A percentile compares a stretch with the other conserved stretches of the same genome.
phyloP scores from a whole-genome alignment of 2,797 vertebrate species.

The Chelon labrosus region DNA sequence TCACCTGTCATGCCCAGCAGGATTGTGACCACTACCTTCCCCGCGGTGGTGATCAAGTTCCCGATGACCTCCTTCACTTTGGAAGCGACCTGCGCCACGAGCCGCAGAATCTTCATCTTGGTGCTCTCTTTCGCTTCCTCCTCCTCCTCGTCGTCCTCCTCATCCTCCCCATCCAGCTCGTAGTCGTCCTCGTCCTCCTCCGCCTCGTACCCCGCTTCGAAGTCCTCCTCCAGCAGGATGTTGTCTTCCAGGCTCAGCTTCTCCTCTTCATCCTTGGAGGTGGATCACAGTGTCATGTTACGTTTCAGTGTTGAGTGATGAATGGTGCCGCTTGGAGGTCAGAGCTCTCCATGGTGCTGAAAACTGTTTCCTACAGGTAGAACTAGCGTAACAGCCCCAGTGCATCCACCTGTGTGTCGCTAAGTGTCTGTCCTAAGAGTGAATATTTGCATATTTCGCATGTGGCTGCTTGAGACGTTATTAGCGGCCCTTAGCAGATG shows the following conservation, averaged over 20 bases:
- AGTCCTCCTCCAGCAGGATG: constrained; percentile 92
- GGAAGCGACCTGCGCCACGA: constrained; percentile 89
- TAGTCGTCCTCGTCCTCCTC: constrained; percentile 85
- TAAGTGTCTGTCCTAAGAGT: not conserved
- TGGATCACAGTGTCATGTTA: constrained; percentile 26
- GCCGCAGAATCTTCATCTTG: constrained; percentile 91
- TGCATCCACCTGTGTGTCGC: not conserved
- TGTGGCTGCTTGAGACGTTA: constrained; percentile 2
- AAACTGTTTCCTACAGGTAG: constrained; percentile 57
- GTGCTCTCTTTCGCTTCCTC: constrained; percentile 90
- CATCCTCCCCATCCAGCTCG: constrained; percentile 75
- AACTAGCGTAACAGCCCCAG: not conserved
- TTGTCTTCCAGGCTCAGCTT: constrained; percentile 91
- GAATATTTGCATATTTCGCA: not conserved
- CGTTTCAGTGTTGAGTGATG: constrained; percentile 20
- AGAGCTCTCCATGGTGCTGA: constrained; percentile 80
- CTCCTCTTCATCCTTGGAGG: constrained; percentile 85
- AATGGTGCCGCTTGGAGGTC: constrained; percentile 28
- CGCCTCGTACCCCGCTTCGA: constrained; percentile 88
- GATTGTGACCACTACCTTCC: constrained; percentile 96
- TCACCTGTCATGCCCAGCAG: constrained; percentile 94
- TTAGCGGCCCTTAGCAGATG: constrained; percentile 17
- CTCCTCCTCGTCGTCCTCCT: constrained; percentile 85
- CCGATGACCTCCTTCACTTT: constrained; percentile 95
- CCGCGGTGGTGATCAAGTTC: constrained; percentile 96